phyloP scores from a whole-genome alignment of 2,113 vertebrate species.

The Dromaius novaehollandiae region DNA sequence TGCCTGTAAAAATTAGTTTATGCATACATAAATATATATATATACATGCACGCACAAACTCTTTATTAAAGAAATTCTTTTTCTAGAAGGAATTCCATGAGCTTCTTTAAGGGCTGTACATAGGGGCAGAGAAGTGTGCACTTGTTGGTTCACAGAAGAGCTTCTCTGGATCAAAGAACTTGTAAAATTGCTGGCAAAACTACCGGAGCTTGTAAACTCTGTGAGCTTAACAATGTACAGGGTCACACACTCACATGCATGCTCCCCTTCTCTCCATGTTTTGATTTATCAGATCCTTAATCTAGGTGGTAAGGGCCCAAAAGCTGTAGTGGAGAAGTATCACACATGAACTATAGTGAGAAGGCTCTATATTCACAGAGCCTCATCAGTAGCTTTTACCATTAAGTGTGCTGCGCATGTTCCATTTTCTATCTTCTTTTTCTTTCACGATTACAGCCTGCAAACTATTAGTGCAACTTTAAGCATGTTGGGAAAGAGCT shows the following conservation, averaged over 20 bases:
- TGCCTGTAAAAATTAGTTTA: not conserved
- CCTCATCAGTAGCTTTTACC: accelerated
- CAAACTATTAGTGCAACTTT: not conserved
- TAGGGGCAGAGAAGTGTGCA: not conserved
- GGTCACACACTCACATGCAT: accelerated
- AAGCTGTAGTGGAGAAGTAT: not conserved
- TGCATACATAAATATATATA: not conserved
- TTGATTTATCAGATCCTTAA: not conserved
- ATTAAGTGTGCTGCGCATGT: accelerated
- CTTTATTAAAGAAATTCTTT: not conserved
- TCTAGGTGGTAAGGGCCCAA: not conserved
- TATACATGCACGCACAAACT: not conserved
- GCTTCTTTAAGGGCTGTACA: not conserved
- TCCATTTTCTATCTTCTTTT: not conserved
- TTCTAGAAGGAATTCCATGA: not conserved
- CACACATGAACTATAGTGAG: not conserved
- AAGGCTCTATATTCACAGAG: no score
- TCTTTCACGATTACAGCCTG: not conserved
- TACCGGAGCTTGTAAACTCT: not conserved
- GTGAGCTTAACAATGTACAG: not conserved
- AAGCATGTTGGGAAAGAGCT: not conserved
- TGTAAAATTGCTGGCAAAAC: not conserved
- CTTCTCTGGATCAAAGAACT: not conserved
- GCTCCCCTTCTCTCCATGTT: accelerated
- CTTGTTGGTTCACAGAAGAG: not conserved